Evolutionary conservation across 1,140 invertebrate species (phyloP), one percentile per base, ranked within the genome.

Genomic region (Hylaeus anthracinus): DNA sequence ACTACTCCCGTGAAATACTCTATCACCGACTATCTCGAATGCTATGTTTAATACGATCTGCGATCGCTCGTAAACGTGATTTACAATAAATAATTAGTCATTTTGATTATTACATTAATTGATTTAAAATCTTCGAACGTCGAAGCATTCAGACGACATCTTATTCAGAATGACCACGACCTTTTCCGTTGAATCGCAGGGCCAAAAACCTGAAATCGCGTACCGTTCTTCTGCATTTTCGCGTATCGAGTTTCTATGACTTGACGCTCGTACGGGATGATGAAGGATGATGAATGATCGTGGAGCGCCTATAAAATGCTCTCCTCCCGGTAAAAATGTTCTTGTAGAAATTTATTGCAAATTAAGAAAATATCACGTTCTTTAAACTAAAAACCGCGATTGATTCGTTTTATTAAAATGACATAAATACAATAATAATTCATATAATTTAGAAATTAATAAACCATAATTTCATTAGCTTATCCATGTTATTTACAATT

Each of bases 161-260:
- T 37, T 9, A 51, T 39, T 48, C 1, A 41, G 12, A 12, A 53
- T 3, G 4, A 64, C 8, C 51, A 15, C 45, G 43, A 10, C 39
- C 26, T 8, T 56, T 55, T 72, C 10, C 39, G 48, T 26, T 1
- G 6, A 43, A 15, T 5, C 15, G 9, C 5, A 51, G 48, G 26
- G 39, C 45, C 51, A 66, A 12, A 66, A 12, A 56, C 37, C 45
- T 70, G 15, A 14, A 39, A 72, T 56, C 51, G n/a, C 15, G 37
- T 39, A 53, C 63, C 51, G 26, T 56, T 26, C 0, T 26, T 71
- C 41, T 64, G 43, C 26, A 65, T 66, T 37, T 67, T 70, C 70
- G 66, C 81, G 56, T 79, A 83, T 83, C 81, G 82, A 89, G 88
- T 88, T 88, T 88, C 87, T 88, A 88, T 88, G 87, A 88, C 87